These are phyloP conservation scores for Drosophila nr. fundita DNA, from an alignment of 2,888 invertebrate species.

Conservation along the genomic window DNA sequence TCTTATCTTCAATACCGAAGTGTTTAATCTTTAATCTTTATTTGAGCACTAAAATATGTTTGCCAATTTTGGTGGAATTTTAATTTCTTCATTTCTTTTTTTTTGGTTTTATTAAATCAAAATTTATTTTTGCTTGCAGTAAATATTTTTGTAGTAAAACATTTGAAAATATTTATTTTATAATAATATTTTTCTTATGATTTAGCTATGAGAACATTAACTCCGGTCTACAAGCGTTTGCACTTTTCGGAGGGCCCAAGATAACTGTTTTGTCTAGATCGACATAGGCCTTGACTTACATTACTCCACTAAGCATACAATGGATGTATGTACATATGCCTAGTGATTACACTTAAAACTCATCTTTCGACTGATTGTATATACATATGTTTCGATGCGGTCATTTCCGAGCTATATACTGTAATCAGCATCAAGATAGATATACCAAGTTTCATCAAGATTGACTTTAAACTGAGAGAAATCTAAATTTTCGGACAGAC, in stretches of 20 bases:
- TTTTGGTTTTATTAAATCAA: not conserved
- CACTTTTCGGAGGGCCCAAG: not conserved
- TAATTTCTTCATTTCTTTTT: not conserved
- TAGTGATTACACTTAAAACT: not conserved
- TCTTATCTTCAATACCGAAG: not conserved
- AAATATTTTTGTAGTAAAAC: not conserved
- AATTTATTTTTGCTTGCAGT: not conserved
- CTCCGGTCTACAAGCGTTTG: not conserved
- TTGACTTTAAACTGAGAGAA: not conserved
- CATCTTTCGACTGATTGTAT: not conserved
- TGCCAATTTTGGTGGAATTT: not conserved
- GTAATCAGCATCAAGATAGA: not conserved
- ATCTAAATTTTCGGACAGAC: too few relatives aligned
- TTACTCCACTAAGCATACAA: not conserved
- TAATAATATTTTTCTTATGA: not conserved
- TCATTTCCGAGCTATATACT: too few relatives aligned
- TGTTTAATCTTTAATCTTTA: not conserved
- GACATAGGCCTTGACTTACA: not conserved
- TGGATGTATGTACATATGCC: too few relatives aligned
- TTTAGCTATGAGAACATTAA: not conserved
- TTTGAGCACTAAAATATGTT: not conserved
- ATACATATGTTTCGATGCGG: not conserved
- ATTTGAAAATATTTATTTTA: not conserved
- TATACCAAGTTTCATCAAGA: not conserved
- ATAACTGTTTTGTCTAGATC: not conserved